Evolutionary conservation across 2,113 vertebrate genomes (phyloP).

Genomic region (Trogon surrucura): DNA sequence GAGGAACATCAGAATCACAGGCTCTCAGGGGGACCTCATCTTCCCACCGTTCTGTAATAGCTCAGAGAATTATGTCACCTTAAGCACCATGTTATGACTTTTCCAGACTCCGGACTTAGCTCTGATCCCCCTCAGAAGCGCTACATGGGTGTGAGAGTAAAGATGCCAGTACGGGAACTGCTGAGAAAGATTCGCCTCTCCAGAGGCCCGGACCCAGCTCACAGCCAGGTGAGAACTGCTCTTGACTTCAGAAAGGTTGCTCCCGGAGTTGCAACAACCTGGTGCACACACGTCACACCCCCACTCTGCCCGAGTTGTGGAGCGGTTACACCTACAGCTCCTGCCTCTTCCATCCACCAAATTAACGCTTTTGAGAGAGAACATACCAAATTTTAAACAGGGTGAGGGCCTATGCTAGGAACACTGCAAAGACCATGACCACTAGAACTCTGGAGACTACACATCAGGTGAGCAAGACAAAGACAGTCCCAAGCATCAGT

Average conservation of each 20-base stretch:
- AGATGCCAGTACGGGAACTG: conserved; percentile 85
- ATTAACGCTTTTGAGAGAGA: background rate
- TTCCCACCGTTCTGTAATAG: background rate
- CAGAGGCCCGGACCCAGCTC: conserved; percentile 66
- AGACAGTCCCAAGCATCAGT: background rate
- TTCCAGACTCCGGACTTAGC: conserved; percentile 54
- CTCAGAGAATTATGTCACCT: background rate
- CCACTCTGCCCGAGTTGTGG: background rate
- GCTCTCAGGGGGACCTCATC: background rate
- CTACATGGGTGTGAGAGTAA: conserved; percentile 87
- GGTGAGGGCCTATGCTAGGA: background rate
- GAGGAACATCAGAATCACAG: background rate
- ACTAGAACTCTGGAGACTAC: accelerated
- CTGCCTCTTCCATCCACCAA: background rate
- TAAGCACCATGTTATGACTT: background rate
- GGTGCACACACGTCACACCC: accelerated
- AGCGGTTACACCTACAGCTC: background rate
- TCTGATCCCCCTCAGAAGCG: conserved; percentile 61
- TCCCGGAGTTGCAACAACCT: background rate
- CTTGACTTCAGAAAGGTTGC: background rate
- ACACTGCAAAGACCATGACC: background rate
- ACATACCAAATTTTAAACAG: background rate
- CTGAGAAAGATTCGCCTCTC: conserved; percentile 79
- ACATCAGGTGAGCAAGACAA: background rate
- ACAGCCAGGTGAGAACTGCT: conserved; percentile 68